These are phyloP conservation scores for Diabrotica virgifera DNA, from an alignment of 1,140 invertebrate species.

Conservation along the genomic window DNA sequence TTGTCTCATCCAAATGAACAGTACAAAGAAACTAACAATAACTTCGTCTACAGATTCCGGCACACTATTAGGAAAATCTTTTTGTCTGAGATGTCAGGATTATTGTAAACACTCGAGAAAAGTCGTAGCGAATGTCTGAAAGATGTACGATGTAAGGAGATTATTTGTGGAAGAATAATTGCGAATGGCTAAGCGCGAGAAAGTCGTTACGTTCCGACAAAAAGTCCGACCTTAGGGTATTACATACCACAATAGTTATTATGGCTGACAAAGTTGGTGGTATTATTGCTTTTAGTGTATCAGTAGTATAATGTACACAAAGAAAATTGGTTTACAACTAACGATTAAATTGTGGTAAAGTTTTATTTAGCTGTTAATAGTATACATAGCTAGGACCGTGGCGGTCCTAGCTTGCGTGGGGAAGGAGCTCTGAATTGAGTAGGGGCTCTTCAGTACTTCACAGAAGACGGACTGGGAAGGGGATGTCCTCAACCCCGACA, in stretches of 20 bases:
- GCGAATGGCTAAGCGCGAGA: neutral
- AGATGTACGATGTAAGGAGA: neutral
- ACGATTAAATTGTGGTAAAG: too few relatives aligned
- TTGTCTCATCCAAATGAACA: neutral
- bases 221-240: neutral
- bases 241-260: neutral
- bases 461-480: too few relatives aligned
- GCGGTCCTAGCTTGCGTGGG: too few relatives aligned
- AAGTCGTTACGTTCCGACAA: neutral
- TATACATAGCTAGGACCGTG: too few relatives aligned
- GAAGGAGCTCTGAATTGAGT: too few relatives aligned
- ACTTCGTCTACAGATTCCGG: neutral
- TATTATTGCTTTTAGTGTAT: too few relatives aligned
- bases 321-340: too few relatives aligned
- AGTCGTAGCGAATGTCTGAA: neutral
- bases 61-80: slow-evolving; percentile 2
- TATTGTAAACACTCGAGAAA: neutral
- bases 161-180: slow-evolving; percentile 3
- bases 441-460: too few relatives aligned
- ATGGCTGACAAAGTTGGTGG: too few relatives aligned
- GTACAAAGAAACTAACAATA: neutral
- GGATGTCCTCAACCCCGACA: too few relatives aligned
- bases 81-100: neutral
- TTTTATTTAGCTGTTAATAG: too few relatives aligned
- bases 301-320: too few relatives aligned